These are phyloP conservation scores for Carlito syrichta DNA, from an alignment of 2,113 vertebrate species.

Conservation along the genomic window DNA sequence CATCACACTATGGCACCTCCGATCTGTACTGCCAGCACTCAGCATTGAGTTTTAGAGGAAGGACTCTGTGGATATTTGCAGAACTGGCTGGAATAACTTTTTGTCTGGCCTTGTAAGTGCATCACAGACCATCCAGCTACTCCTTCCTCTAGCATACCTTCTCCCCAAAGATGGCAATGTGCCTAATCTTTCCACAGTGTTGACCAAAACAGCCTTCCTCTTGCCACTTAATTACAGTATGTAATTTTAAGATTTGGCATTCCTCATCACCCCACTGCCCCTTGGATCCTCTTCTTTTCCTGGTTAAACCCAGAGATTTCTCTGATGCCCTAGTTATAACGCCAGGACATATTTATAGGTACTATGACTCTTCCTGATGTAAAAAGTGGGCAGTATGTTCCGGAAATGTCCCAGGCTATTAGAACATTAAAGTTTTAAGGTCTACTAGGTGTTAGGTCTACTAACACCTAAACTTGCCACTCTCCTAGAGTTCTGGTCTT, in stretches of 20 bases:
- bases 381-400: background rate
- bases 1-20: rapidly evolving
- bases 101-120: background rate
- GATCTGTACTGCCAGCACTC: background rate
- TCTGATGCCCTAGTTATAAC: background rate
- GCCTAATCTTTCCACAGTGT: background rate
- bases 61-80: background rate
- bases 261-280: too few species aligned
- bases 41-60: too few species aligned
- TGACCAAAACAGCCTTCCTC: background rate
- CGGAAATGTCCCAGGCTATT: background rate
- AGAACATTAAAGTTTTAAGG: background rate
- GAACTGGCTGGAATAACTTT: background rate
- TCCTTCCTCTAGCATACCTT: background rate
- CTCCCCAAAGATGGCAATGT: background rate
- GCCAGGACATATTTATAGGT: too few species aligned
- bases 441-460: too few species aligned
- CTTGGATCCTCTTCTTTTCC: background rate
- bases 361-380: background rate
- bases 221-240: background rate
- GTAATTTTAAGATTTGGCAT: background rate
- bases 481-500: background rate
- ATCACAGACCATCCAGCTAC: background rate
- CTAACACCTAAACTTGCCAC: background rate
- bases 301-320: background rate